phyloP scores from a whole-genome alignment of 2,113 vertebrate species.

The Mesitornis unicolor region DNA sequence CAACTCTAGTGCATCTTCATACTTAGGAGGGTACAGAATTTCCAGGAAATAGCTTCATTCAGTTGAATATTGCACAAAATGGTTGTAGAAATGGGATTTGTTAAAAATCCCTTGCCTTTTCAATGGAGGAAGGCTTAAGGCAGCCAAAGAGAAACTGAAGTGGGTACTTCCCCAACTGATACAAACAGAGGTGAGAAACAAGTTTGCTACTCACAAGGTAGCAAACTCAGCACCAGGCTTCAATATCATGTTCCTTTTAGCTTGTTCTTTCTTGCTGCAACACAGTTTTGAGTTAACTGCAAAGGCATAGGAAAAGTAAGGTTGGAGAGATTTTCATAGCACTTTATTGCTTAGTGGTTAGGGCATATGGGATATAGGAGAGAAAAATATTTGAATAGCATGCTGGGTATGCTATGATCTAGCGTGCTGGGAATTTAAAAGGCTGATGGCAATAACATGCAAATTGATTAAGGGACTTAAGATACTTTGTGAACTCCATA shows the following conservation, averaged over 20 bases:
- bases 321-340: neutral
- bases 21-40: neutral
- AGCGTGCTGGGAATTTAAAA: neutral
- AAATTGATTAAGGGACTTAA: neutral
- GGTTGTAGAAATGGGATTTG: neutral
- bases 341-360: neutral
- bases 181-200: neutral
- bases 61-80: neutral
- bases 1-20: neutral
- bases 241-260: neutral
- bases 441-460: neutral
- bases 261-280: neutral
- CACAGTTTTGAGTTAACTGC: neutral
- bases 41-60: neutral
- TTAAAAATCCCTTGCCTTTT: neutral
- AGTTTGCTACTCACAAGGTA: neutral
- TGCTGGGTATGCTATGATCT: no score
- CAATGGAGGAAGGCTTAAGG: neutral
- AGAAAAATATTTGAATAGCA: neutral
- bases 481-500: neutral
- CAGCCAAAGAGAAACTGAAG: neutral
- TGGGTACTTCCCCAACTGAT: neutral
- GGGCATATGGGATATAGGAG: neutral
- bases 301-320: neutral
- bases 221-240: neutral